Evolutionary conservation across 2,797 vertebrate species (phyloP).

Genomic region (Percopsis omiscomaycus): DNA sequence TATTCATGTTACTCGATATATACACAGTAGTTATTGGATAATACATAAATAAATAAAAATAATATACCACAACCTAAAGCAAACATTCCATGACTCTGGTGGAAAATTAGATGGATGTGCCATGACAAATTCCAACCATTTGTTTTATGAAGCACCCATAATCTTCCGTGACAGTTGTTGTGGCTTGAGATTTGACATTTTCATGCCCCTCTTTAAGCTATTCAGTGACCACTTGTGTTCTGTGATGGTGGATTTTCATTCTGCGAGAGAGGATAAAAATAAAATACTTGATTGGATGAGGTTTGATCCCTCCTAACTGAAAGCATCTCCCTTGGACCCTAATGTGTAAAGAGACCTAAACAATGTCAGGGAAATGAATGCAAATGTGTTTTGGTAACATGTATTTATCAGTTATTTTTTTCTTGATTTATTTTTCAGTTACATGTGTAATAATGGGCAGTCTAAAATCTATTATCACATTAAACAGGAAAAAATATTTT

Average conservation of each 20-base stretch:
- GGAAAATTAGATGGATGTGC: conserved; percentile 11
- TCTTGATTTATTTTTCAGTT: not conserved
- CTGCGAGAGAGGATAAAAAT: conserved; percentile 15
- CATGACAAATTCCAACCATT: conserved; percentile 20
- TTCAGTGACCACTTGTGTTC: conserved; percentile 1
- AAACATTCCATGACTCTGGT: conserved; percentile 19
- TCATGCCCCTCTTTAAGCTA: not conserved
- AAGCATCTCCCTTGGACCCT: conserved; percentile 26
- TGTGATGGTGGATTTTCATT: conserved; percentile 28
- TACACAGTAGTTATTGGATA: no score
- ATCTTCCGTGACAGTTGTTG: conserved; percentile 16
- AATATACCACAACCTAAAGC: not conserved
- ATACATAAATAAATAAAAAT: no score
- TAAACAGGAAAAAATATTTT: not conserved
- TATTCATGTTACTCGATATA: no score
- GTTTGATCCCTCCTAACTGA: no score
- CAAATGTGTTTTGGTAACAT: not conserved
- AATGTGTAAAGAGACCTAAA: no score
- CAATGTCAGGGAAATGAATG: not conserved
- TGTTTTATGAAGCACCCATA: conserved; percentile 47
- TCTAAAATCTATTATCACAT: not conserved
- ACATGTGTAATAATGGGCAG: no score
- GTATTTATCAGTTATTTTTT: not conserved
- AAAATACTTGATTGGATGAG: not conserved
- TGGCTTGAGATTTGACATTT: not conserved